phyloP scores from a whole-genome alignment of 2,888 invertebrate genomes.

The Choreutis nemorana region DNA sequence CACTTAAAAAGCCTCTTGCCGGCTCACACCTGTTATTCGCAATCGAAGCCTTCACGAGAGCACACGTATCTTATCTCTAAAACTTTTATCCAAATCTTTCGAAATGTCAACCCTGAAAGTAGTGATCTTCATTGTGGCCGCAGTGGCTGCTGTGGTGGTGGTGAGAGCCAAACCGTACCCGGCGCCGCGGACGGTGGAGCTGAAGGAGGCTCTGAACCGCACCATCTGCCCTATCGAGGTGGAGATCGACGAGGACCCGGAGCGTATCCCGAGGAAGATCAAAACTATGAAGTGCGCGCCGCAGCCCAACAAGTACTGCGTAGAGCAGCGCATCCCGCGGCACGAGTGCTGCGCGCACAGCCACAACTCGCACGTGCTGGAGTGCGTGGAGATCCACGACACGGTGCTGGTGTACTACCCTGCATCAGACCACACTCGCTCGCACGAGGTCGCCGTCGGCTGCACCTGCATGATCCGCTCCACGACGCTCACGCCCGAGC shows the following conservation, averaged over 20 bases:
- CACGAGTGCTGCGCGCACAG: constrained; percentile 44
- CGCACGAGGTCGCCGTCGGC: constrained; percentile 39
- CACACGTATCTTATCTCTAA: constrained; percentile 18
- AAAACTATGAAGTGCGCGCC: constrained; percentile 41
- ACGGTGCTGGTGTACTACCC: constrained; percentile 40
- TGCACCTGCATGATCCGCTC: constrained; percentile 46
- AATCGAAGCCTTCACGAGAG: constrained; percentile 21
- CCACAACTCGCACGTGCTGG: constrained; percentile 29
- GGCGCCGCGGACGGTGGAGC: constrained; percentile 22
- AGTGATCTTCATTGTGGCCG: constrained; percentile 1
- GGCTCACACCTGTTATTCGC: constrained; percentile 25
- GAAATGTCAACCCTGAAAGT: not conserved
- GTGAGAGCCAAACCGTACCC: constrained; percentile 16
- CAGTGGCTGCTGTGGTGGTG: constrained; percentile 13
- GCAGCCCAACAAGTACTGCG: constrained; percentile 35
- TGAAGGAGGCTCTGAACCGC: constrained; percentile 30
- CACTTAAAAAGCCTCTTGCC: constrained; percentile 9
- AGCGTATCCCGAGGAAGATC: constrained; percentile 42
- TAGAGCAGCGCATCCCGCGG: constrained; percentile 22
- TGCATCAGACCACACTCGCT: constrained; percentile 11
- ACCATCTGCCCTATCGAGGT: constrained; percentile 47
- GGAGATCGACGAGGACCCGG: constrained; percentile 26
- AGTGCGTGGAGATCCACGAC: constrained; percentile 51
- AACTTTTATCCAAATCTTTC: not conserved
- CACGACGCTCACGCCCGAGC: constrained; percentile 13